These are phyloP conservation scores for Mustela erminea DNA, from an alignment of 2,797 vertebrate species.

Conservation along the genomic window DNA sequence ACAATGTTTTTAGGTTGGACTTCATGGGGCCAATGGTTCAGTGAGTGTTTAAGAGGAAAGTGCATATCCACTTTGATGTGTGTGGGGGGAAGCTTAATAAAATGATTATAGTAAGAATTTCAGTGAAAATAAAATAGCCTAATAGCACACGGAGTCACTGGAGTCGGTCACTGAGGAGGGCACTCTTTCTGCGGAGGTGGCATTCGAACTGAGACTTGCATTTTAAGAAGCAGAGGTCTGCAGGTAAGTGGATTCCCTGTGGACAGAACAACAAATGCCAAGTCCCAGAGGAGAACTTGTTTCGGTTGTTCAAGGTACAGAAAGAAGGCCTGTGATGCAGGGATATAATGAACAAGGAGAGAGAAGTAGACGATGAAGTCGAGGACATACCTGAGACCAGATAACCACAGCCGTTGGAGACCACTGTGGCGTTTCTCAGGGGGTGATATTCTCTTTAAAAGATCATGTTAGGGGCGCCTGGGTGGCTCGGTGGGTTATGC, in stretches of 20 bases:
- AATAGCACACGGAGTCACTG: not conserved
- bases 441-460: not conserved
- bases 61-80: not conserved
- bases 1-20: not conserved
- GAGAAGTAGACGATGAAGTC: not conserved
- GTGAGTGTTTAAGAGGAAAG: not conserved
- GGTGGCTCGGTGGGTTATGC: not conserved
- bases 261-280: not conserved
- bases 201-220: not conserved
- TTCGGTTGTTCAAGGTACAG: not conserved
- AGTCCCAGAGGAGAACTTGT: not conserved
- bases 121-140: not conserved
- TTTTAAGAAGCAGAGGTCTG: slow-evolving; percentile 37
- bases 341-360: not conserved
- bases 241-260: not conserved
- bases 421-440: not conserved
- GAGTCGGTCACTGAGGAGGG: not conserved
- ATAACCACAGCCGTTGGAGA: not conserved
- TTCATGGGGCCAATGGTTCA: not conserved
- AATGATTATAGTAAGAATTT: slow-evolving; percentile 37
- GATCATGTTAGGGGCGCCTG: not conserved
- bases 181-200: not conserved
- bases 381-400: not conserved
- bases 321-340: not conserved
- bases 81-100: not conserved